Evolutionary conservation across 2,113 vertebrate genomes (phyloP).

Genomic region (Ceyx melanurus): DNA sequence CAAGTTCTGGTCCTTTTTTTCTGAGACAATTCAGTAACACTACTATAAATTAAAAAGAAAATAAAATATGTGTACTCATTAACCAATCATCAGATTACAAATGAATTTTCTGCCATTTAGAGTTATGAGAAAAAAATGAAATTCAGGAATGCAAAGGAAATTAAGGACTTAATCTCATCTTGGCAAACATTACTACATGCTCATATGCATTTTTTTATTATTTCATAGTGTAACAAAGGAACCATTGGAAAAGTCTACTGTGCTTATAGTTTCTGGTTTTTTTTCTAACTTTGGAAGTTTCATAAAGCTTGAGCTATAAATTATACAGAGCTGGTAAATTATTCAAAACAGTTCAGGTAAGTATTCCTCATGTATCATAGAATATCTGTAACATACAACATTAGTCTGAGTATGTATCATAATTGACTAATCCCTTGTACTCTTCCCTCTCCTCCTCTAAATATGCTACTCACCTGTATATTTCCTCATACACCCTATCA

Average conservation of each 20-base stretch:
- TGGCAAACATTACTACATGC: background rate
- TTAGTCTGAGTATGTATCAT: background rate
- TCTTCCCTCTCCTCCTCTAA: background rate
- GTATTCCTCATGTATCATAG: background rate
- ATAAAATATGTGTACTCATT: background rate
- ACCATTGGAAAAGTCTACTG: background rate
- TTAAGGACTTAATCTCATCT: background rate
- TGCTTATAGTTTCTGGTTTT: background rate
- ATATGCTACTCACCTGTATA: background rate
- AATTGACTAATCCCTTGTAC: background rate
- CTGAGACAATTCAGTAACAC: background rate
- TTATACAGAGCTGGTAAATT: background rate
- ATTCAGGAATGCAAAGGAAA: background rate
- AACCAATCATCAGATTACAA: background rate
- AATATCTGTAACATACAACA: background rate
- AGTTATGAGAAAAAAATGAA: conserved; percentile 1
- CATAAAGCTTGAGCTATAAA: background rate
- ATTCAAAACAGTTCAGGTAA: background rate
- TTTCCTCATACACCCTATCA: background rate
- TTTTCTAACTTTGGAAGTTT: background rate
- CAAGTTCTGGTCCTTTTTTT: background rate
- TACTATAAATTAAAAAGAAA: background rate
- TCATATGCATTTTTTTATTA: background rate
- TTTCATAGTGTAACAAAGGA: background rate
- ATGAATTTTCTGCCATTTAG: background rate